These are phyloP conservation scores for Heliconius hewitsoni DNA, from an alignment of 1,140 invertebrate species.

Conservation along the genomic window DNA sequence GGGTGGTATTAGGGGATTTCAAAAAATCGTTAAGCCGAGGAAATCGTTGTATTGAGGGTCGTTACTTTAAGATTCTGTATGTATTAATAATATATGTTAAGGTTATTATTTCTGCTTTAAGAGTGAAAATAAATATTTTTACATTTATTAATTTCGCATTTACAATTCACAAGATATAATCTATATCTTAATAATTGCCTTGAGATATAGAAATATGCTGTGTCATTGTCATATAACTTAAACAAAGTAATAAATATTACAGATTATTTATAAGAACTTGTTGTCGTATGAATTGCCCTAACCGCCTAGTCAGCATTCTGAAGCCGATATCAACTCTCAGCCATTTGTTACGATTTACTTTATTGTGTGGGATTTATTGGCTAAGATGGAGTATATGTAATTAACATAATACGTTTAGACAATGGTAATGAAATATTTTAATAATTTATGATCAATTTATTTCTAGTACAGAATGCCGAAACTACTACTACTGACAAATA, in stretches of 20 bases:
- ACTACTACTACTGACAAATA: conserved; percentile 20
- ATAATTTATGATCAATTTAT: not conserved
- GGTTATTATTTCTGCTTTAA: too few relatives aligned
- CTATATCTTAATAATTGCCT: too few relatives aligned
- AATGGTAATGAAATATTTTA: not conserved
- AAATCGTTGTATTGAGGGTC: too few relatives aligned
- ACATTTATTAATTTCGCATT: too few relatives aligned
- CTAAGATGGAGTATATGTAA: conserved; percentile 24
- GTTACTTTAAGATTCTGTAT: too few relatives aligned
- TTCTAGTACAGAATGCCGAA: not conserved
- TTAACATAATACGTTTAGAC: conserved; percentile 28
- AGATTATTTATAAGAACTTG: not conserved
- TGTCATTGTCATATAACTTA: too few relatives aligned
- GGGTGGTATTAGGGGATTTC: too few relatives aligned
- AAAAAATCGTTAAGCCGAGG: too few relatives aligned
- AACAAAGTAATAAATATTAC: not conserved
- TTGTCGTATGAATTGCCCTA: not conserved
- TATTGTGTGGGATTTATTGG: conserved; percentile 28
- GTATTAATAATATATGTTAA: too few relatives aligned
- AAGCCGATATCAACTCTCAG: conserved; percentile 28
- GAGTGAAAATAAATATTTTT: too few relatives aligned
- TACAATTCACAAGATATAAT: too few relatives aligned
- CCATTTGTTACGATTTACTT: conserved; percentile 36
- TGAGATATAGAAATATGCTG: too few relatives aligned
- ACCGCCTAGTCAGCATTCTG: conserved; percentile 30